Conservation (phyloP, 2,888 invertebrate species). For the Lasioglossum villosulum region DNA sequence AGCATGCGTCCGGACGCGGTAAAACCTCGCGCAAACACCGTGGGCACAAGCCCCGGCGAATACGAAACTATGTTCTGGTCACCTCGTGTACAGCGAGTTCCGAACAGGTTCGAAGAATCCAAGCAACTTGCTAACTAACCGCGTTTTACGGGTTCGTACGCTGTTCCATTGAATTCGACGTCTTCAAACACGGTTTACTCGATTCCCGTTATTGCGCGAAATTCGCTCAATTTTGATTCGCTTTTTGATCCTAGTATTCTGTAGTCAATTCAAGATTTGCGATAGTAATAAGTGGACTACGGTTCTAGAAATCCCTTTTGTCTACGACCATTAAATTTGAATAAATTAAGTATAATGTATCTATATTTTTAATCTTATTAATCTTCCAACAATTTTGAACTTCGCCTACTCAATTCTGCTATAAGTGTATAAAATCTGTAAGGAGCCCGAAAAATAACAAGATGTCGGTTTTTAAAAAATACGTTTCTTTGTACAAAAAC, state of each 20-base stretch:
- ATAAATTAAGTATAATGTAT: no score
- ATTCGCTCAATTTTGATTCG: neutral
- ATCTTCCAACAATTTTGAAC: no score
- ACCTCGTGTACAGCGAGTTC: neutral
- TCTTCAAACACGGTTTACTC: neutral
- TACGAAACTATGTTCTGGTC: slow-evolving; percentile 33
- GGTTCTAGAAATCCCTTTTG: no score
- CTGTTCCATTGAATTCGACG: neutral
- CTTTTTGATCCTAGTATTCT: neutral
- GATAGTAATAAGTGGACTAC: neutral
- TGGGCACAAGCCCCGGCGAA: slow-evolving; percentile 39
- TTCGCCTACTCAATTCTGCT: no score
- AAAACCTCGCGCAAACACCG: slow-evolving; percentile 58
- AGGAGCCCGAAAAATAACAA: no score
- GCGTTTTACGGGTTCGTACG: neutral
- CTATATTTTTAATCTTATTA: no score
- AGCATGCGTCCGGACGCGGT: slow-evolving; percentile 37
- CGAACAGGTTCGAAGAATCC: slow-evolving; percentile 39
- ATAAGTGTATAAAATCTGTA: no score
- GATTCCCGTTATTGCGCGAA: neutral
- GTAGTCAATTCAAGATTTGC: neutral
- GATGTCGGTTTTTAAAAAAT: no score
- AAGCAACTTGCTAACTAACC: neutral
- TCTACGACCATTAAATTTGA: no score
- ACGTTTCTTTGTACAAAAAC: no score